Conservation (phyloP, 2,888 invertebrate species). For the Drosophila atripex region DNA sequence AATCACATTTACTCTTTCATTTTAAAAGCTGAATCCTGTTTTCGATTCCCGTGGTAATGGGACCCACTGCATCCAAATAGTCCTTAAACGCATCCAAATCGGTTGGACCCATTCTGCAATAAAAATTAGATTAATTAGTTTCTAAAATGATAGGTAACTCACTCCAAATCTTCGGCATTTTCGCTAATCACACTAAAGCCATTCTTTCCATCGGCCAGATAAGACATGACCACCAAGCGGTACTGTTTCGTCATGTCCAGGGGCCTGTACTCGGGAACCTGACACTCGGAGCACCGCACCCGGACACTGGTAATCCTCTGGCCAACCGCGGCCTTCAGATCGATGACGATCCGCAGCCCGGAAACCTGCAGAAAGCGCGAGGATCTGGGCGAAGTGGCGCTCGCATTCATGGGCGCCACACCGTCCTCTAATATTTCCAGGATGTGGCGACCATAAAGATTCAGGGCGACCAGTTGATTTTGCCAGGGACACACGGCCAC, state of each 20-base stretch:
- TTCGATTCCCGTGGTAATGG: constrained; percentile 65
- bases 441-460: constrained; percentile 87
- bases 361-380: constrained; percentile 85
- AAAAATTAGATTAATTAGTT: neutral
- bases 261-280: constrained; percentile 86
- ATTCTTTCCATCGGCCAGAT: constrained; percentile 89
- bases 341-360: constrained; percentile 85
- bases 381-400: constrained; percentile 49
- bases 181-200: constrained; percentile 85
- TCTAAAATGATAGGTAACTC: constrained; percentile 4
- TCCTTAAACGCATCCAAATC: constrained; percentile 77
- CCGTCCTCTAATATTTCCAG: constrained; percentile 87
- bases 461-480: constrained; percentile 90
- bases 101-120: constrained; percentile 65
- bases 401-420: constrained; percentile 78
- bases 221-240: constrained; percentile 87
- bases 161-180: constrained; percentile 77
- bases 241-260: constrained; percentile 86
- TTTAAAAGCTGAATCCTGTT: constrained; percentile 61
- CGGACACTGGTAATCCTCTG: constrained; percentile 85
- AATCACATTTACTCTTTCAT: neutral
- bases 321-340: constrained; percentile 86
- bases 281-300: constrained; percentile 87
- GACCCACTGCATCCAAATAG: constrained; percentile 63
- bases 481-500: constrained; percentile 90